A percentile compares a stretch with the other conserved stretches of the same genome.
Evolutionary conservation across 2,113 vertebrate species (phyloP).

Genomic region (Datnioides undecimradiatus): DNA sequence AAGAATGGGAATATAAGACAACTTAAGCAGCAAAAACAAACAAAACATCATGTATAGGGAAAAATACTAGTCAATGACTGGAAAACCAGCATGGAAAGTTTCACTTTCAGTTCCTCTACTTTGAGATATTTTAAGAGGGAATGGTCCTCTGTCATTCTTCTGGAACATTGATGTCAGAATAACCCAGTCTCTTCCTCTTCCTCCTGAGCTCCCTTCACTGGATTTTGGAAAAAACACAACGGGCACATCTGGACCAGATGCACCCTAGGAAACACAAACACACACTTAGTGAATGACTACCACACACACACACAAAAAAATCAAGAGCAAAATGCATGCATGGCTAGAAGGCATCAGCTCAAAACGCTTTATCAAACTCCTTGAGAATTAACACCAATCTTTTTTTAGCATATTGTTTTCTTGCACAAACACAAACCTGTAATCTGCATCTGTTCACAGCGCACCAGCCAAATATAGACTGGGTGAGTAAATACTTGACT

Average conservation of each 20-base stretch:
- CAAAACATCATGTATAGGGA: no score
- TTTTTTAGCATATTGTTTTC: no score
- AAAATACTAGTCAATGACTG: no score
- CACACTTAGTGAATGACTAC: not conserved
- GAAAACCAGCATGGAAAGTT: no score
- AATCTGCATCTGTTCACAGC: no score
- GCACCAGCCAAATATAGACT: no score
- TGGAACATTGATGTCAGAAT: constrained; percentile 47
- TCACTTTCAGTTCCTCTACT: constrained; percentile 56
- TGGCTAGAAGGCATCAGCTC: not conserved
- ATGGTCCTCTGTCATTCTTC: constrained; percentile 76
- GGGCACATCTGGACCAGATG: constrained; percentile 4
- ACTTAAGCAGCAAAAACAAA: no score
- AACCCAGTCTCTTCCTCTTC: constrained; percentile 82
- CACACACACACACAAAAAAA: not conserved
- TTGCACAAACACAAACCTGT: no score
- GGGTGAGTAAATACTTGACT: no score
- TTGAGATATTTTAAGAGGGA: constrained; percentile 57
- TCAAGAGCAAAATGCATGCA: not conserved
- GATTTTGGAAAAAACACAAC: constrained; percentile 72
- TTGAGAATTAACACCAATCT: no score
- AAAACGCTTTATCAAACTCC: no score
- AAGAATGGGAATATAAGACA: no score
- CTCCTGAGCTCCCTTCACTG: constrained; percentile 67
- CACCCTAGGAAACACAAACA: constrained; percentile 38